A percentile compares a stretch with the other conserved stretches of the same genome.
These are phyloP conservation scores for Gulo gulo DNA, from an alignment of 2,113 vertebrate genomes.

Conservation along the genomic window DNA sequence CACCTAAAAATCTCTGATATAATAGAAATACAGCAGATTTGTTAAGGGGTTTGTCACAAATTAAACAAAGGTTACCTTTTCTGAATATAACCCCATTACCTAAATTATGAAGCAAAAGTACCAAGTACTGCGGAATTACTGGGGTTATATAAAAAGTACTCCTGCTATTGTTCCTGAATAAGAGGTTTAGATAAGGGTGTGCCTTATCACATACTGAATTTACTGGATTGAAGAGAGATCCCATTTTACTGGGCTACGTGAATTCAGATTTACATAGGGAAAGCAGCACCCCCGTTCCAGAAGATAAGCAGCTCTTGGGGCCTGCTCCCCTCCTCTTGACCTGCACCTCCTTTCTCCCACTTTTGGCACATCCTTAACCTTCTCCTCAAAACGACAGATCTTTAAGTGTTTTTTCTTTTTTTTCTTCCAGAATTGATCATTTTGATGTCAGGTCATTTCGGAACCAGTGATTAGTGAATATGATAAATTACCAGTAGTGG, in stretches of 20 bases:
- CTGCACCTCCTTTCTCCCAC: constrained; percentile 18
- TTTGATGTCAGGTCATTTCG: constrained; percentile 75
- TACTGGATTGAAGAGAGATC: constrained; percentile 41
- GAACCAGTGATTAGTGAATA: constrained; percentile 77
- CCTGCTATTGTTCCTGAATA: background rate
- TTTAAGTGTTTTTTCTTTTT: background rate
- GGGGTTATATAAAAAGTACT: background rate
- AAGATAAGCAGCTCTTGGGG: background rate
- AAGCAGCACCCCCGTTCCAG: constrained; percentile 19
- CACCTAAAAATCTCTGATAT: background rate
- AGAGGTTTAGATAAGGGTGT: background rate
- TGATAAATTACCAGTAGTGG: constrained; percentile 74
- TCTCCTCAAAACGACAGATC: constrained; percentile 39
- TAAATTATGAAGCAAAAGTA: constrained; percentile 16
- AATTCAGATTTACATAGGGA: constrained; percentile 57
- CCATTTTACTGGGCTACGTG: background rate
- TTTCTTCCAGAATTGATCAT: constrained; percentile 75
- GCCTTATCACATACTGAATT: constrained; percentile 54
- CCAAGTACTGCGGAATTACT: background rate
- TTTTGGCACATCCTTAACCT: constrained; percentile 57
- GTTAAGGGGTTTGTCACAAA: background rate
- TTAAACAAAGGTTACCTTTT: background rate
- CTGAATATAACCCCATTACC: background rate
- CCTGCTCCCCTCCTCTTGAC: background rate
- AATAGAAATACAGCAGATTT: background rate